phyloP scores from a whole-genome alignment of 2,888 invertebrate genomes.

The Liodrosophila aerea region DNA sequence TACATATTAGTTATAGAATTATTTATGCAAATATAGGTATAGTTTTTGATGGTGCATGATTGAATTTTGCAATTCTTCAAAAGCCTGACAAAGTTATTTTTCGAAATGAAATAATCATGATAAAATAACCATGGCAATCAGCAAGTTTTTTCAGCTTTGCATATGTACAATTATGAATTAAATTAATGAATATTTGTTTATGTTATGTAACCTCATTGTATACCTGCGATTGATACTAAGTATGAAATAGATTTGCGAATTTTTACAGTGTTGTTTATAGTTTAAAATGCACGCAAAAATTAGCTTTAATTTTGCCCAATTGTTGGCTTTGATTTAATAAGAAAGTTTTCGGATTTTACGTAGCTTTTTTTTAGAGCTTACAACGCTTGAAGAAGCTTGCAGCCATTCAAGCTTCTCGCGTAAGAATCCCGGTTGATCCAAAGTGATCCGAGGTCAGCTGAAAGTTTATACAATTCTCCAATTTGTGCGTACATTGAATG shows the following conservation, averaged over 20 bases:
- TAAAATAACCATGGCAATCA: slow-evolving; percentile 65
- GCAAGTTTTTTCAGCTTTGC: slow-evolving; percentile 79
- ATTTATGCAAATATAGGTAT: not conserved
- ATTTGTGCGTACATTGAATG: slow-evolving; percentile 41
- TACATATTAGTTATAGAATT: slow-evolving; percentile 23
- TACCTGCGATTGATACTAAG: slow-evolving; percentile 73
- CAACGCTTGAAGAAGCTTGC: slow-evolving; percentile 79
- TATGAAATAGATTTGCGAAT: slow-evolving; percentile 54
- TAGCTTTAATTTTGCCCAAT: slow-evolving; percentile 7
- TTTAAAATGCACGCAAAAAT: slow-evolving; percentile 51
- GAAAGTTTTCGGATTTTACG: slow-evolving; percentile 64
- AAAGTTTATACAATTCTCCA: not conserved
- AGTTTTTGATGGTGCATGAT: slow-evolving; percentile 58
- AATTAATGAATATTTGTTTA: slow-evolving; percentile 15
- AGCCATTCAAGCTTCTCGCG: slow-evolving; percentile 83
- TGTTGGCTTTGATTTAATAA: slow-evolving; percentile 3
- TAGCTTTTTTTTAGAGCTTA: slow-evolving; percentile 25
- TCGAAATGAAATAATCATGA: slow-evolving; percentile 21
- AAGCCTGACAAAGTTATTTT: slow-evolving; percentile 50
- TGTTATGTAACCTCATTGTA: slow-evolving; percentile 69
- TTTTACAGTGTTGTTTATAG: slow-evolving; percentile 7
- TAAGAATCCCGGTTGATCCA: slow-evolving; percentile 53
- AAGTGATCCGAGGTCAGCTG: slow-evolving; percentile 29
- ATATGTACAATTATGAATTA: slow-evolving; percentile 63
- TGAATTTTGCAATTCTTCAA: slow-evolving; percentile 78